A percentile compares a stretch with the other conserved stretches of the same genome.
Evolutionary conservation across 2,888 invertebrate genomes (phyloP).

Genomic region (Galerucella calmariensis): DNA sequence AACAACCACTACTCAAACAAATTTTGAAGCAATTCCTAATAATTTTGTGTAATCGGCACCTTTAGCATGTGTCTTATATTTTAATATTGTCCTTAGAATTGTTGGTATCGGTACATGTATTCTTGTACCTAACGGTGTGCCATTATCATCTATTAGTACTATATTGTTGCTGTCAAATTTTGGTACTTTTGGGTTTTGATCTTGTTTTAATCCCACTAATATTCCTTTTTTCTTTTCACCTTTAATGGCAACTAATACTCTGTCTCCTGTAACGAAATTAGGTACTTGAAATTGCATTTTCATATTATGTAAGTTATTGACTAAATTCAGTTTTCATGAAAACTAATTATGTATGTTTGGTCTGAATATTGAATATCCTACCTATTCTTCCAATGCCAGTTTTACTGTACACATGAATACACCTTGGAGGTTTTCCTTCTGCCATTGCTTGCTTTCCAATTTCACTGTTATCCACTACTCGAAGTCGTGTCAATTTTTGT

Average conservation of each 20-base stretch:
- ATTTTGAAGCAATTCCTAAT: constrained; percentile 87
- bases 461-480: constrained; percentile 97
- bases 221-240: constrained; percentile 96
- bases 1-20: constrained; percentile 70
- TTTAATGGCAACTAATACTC: constrained; percentile 91
- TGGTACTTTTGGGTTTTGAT: constrained; percentile 83
- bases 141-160: constrained; percentile 94
- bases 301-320: too few relatives aligned
- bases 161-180: constrained; percentile 96
- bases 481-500: constrained; percentile 78
- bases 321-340: too few relatives aligned
- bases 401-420: constrained; percentile 95
- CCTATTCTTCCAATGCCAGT: constrained; percentile 73
- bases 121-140: constrained; percentile 93
- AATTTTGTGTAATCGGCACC: constrained; percentile 93
- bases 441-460: constrained; percentile 95
- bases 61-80: constrained; percentile 82
- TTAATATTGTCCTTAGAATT: constrained; percentile 83
- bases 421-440: constrained; percentile 91
- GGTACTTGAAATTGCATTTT: background rate
- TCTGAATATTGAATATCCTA: constrained; percentile 44
- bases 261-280: constrained; percentile 73
- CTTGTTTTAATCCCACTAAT: constrained; percentile 87
- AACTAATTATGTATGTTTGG: too few relatives aligned
- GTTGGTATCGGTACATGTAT: constrained; percentile 96